Conservation (phyloP, 2,113 vertebrate genomes). For the Nicator chloris region DNA sequence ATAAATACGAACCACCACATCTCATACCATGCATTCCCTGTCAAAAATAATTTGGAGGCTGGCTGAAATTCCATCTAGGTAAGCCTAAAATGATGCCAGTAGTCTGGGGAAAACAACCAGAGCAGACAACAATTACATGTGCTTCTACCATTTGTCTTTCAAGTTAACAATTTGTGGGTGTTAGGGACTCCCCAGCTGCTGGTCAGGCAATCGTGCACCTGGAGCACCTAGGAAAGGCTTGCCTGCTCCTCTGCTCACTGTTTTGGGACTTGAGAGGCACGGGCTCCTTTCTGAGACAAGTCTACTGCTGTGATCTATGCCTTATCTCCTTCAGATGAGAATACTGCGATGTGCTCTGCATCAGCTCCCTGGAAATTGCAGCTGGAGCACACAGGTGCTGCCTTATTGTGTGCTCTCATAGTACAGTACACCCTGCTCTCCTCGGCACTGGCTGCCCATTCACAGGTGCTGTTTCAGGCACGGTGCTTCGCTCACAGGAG, state of each 20-base stretch:
- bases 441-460: not conserved
- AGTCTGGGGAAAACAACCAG: not conserved
- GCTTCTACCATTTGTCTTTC: not conserved
- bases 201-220: rapidly evolving
- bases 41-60: not conserved
- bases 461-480: not conserved
- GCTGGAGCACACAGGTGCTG: not conserved
- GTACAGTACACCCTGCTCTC: not conserved
- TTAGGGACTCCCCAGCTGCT: not conserved
- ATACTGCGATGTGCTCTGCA: rapidly evolving
- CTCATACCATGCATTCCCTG: not conserved
- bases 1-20: not conserved
- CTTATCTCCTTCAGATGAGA: not conserved
- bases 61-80: not conserved
- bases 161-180: not conserved
- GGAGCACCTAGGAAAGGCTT: not conserved
- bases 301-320: not conserved
- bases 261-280: rapidly evolving
- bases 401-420: rapidly evolving
- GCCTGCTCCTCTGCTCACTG: not conserved
- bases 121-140: not conserved
- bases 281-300: not conserved
- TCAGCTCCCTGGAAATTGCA: not conserved
- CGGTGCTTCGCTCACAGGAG: not conserved
- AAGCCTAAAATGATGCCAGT: not conserved